These are phyloP conservation scores for Metacarcinus magister DNA, from an alignment of 2,888 invertebrate genomes.

Conservation along the genomic window DNA sequence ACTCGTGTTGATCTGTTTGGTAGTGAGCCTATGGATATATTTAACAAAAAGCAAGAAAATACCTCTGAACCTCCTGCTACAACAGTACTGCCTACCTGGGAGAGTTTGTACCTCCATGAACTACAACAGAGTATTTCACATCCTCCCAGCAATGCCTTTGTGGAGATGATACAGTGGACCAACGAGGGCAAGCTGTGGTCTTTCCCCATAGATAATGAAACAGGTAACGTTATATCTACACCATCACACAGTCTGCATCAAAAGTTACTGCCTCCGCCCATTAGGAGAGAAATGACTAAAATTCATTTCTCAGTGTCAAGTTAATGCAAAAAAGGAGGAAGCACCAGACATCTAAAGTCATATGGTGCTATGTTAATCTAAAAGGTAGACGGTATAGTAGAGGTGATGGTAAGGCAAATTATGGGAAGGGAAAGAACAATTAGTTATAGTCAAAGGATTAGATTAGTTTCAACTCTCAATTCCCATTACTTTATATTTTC, in stretches of 20 bases:
- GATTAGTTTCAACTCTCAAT: too few species aligned
- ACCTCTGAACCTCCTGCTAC: background rate
- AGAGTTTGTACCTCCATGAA: constrained; percentile 88
- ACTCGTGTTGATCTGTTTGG: constrained; percentile 67
- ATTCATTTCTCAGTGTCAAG: too few species aligned
- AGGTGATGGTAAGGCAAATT: too few species aligned
- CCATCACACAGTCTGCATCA: background rate
- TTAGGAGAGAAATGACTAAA: too few species aligned
- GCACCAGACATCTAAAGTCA: too few species aligned
- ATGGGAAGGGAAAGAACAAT: too few species aligned
- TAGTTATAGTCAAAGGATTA: too few species aligned
- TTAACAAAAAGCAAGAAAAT: background rate
- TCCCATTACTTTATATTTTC: too few species aligned
- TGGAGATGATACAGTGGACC: constrained; percentile 97
- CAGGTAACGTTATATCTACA: constrained; percentile 87
- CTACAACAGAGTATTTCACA: constrained; percentile 89
- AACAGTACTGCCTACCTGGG: constrained; percentile 86
- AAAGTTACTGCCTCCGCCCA: too few species aligned
- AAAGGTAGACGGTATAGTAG: too few species aligned
- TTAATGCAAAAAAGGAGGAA: too few species aligned
- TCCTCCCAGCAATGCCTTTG: constrained; percentile 94
- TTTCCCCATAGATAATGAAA: constrained; percentile 98
- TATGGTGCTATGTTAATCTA: too few species aligned
- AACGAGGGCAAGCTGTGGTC: constrained; percentile 97
- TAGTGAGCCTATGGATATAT: constrained; percentile 73